phyloP scores from a whole-genome alignment of 2,888 invertebrate species.

The Palloptera scutellata region DNA sequence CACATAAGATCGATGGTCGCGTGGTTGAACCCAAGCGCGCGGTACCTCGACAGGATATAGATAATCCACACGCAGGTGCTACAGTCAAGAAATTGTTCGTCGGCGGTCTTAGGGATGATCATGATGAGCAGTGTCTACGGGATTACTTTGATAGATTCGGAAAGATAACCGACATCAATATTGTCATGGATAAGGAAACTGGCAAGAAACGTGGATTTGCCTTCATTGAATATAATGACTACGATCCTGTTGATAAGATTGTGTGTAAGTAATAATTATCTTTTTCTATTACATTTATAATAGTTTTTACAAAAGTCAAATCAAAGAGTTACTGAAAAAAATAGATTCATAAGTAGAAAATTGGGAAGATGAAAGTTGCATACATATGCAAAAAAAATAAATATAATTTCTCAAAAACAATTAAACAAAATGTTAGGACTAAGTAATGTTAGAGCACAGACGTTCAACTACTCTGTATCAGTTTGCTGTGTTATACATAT shows the following conservation, averaged over 20 bases:
- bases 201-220: slow-evolving; percentile 95
- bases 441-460: too few species aligned
- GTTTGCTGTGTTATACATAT: too few species aligned
- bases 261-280: slow-evolving; percentile 74
- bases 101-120: slow-evolving; percentile 91
- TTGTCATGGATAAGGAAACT: slow-evolving; percentile 91
- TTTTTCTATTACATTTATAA: not conserved
- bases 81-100: slow-evolving; percentile 95
- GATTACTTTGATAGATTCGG: slow-evolving; percentile 86
- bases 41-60: slow-evolving; percentile 91
- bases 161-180: slow-evolving; percentile 82
- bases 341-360: not conserved
- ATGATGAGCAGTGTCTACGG: slow-evolving; percentile 86
- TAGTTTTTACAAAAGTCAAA: not conserved
- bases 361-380: too few species aligned
- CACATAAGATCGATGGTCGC: slow-evolving; percentile 91
- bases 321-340: not conserved
- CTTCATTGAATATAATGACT: slow-evolving; percentile 95
- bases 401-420: too few species aligned
- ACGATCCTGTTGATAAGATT: slow-evolving; percentile 96
- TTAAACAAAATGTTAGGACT: too few species aligned
- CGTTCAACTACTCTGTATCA: too few species aligned
- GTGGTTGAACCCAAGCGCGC: slow-evolving; percentile 97
- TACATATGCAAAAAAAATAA: too few species aligned
- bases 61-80: slow-evolving; percentile 89